A percentile compares a stretch with the other conserved stretches of the same genome.
phyloP scores from a whole-genome alignment of 1,140 invertebrate genomes.

The Drosophila ohnishii region DNA sequence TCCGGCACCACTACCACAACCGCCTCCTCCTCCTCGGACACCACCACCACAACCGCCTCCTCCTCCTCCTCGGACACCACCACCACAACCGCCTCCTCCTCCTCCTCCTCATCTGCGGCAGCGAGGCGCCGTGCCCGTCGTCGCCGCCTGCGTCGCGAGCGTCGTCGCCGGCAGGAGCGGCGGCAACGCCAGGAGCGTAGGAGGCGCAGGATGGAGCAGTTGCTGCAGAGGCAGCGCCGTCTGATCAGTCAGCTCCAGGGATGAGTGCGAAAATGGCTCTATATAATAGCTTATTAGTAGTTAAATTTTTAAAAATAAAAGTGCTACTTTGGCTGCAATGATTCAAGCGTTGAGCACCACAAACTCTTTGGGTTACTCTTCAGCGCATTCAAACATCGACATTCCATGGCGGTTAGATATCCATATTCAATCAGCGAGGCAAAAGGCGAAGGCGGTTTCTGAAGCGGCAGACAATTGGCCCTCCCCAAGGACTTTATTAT shows the following conservation, averaged over 20 bases:
- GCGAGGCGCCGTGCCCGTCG: conserved; percentile 9
- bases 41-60: conserved; percentile 4
- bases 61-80: conserved; percentile 9
- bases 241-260: neutral
- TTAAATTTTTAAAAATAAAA: neutral
- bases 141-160: too few relatives aligned
- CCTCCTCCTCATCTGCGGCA: conserved; percentile 11
- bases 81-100: neutral
- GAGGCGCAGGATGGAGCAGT: conserved; percentile 16
- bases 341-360: neutral
- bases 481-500: conserved; percentile 73
- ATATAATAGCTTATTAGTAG: neutral
- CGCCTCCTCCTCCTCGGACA: neutral
- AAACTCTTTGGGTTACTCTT: neutral
- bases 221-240: neutral
- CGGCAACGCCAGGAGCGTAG: too few relatives aligned
- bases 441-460: conserved; percentile 8
- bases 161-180: too few relatives aligned
- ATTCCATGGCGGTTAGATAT: conserved; percentile 18
- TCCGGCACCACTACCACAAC: neutral
- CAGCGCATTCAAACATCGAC: conserved; percentile 10
- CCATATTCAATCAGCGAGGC: conserved; percentile 37
- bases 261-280: neutral
- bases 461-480: conserved; percentile 62
- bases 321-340: neutral